Percentiles rank a stretch among this genome's conserved stretches.
Evolutionary conservation across 2,888 invertebrate species (phyloP).

Genomic region (Cacoxenus indagator): DNA sequence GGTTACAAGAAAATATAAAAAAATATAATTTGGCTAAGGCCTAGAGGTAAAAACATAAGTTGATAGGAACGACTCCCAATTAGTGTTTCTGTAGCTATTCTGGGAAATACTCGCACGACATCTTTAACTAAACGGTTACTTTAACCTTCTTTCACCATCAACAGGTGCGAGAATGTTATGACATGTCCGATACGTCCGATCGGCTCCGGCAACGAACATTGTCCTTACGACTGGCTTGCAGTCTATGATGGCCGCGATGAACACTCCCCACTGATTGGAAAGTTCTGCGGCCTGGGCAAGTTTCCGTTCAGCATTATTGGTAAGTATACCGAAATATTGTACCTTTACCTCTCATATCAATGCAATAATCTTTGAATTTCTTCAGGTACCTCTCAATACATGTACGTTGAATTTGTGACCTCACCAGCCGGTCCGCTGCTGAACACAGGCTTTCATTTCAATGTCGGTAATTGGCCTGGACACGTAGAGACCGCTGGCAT

Average conservation of each 20-base stretch:
- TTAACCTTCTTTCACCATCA: slow-evolving; percentile 23
- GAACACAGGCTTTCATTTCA: slow-evolving; percentile 95
- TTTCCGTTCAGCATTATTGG: slow-evolving; percentile 94
- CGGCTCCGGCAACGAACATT: slow-evolving; percentile 87
- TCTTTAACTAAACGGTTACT: neutral
- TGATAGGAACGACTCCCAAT: no score
- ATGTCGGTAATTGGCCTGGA: slow-evolving; percentile 94
- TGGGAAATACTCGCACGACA: neutral
- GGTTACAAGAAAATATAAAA: slow-evolving; percentile 6
- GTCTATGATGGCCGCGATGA: slow-evolving; percentile 93
- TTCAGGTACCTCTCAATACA: slow-evolving; percentile 83
- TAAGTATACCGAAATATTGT: slow-evolving; percentile 49
- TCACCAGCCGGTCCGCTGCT: slow-evolving; percentile 90
- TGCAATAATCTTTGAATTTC: neutral
- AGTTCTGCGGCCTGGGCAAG: slow-evolving; percentile 93
- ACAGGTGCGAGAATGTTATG: slow-evolving; percentile 92
- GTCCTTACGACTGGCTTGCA: slow-evolving; percentile 90
- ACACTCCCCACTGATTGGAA: slow-evolving; percentile 87
- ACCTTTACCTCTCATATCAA: neutral
- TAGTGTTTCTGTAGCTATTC: no score
- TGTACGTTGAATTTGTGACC: slow-evolving; percentile 90
- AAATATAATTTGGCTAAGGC: neutral
- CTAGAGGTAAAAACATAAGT: neutral
- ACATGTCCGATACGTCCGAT: slow-evolving; percentile 94
- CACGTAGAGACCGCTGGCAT: slow-evolving; percentile 91